A percentile compares a stretch with the other conserved stretches of the same genome.
Conservation (phyloP, 2,797 vertebrate species). For the Eupleurogrammus muticus region DNA sequence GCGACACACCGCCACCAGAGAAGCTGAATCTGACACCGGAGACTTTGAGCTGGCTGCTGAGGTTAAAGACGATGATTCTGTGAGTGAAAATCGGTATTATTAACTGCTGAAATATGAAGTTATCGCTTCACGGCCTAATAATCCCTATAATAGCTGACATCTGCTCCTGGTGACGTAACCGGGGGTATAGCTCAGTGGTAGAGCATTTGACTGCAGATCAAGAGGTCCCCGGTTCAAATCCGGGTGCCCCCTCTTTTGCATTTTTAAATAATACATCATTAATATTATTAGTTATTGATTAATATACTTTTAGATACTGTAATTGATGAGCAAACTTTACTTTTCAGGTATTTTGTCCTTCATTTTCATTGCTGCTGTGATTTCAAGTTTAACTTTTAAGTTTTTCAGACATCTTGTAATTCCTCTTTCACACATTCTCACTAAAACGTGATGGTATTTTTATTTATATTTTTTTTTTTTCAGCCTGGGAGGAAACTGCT, state of each 20-base stretch:
- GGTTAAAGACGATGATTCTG: slow-evolving; percentile 79
- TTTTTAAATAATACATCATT: neutral
- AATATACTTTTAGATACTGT: too few species aligned
- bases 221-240: slow-evolving; percentile 78
- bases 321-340: too few species aligned
- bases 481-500: slow-evolving; percentile 76
- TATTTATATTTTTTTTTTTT: slow-evolving; percentile 9
- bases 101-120: neutral
- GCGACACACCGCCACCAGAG: slow-evolving; percentile 62
- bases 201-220: slow-evolving; percentile 79
- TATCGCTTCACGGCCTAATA: too few species aligned
- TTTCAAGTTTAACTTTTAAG: too few species aligned
- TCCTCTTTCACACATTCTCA: neutral
- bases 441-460: neutral
- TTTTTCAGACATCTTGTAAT: too few species aligned
- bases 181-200: slow-evolving; percentile 80
- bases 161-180: too few species aligned
- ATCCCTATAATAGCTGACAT: neutral
- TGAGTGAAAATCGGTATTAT: slow-evolving; percentile 31
- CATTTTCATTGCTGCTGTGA: too few species aligned
- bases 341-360: too few species aligned
- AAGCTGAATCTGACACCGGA: slow-evolving; percentile 81
- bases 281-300: neutral
- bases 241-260: slow-evolving; percentile 61
- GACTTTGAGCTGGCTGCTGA: slow-evolving; percentile 82